These are phyloP conservation scores for Strigamia maritima DNA, from an alignment of 2,888 invertebrate species.

Conservation along the genomic window DNA sequence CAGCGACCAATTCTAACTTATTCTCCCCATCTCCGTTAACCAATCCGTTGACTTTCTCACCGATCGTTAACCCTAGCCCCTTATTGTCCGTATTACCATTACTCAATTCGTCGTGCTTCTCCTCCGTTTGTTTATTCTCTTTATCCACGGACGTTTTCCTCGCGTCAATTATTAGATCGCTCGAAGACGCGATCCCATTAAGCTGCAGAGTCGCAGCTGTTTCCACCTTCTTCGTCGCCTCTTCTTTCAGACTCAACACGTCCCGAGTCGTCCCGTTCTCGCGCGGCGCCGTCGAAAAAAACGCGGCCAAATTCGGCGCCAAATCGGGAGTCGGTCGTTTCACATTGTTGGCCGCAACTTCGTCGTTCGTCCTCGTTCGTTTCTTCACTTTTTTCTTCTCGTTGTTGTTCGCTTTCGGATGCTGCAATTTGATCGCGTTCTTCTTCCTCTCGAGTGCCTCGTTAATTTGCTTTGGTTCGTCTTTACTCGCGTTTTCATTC, in stretches of 20 bases:
- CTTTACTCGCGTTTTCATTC: not conserved
- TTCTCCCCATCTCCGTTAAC: not conserved
- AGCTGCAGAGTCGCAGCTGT: not conserved
- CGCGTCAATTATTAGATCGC: not conserved
- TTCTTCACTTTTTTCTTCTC: not conserved
- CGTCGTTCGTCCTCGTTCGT: not conserved
- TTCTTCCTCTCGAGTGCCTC: not conserved
- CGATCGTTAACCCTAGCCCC: not conserved
- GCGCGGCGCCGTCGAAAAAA: not conserved
- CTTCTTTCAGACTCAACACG: not conserved
- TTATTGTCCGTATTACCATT: not conserved
- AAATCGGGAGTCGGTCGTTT: not conserved
- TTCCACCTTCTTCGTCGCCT: not conserved
- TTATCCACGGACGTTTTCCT: not conserved
- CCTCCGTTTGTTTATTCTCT: not conserved
- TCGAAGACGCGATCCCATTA: not conserved
- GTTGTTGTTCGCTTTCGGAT: not conserved
- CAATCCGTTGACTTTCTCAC: not conserved
- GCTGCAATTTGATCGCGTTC: not conserved
- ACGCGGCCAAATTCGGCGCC: not conserved
- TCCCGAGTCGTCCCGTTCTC: not conserved
- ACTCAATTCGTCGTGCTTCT: not conserved
- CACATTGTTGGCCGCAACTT: not conserved
- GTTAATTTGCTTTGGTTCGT: not conserved
- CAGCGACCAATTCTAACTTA: not conserved